These are phyloP conservation scores for Eristalinus aeneus DNA, from an alignment of 2,888 invertebrate species.

Conservation along the genomic window DNA sequence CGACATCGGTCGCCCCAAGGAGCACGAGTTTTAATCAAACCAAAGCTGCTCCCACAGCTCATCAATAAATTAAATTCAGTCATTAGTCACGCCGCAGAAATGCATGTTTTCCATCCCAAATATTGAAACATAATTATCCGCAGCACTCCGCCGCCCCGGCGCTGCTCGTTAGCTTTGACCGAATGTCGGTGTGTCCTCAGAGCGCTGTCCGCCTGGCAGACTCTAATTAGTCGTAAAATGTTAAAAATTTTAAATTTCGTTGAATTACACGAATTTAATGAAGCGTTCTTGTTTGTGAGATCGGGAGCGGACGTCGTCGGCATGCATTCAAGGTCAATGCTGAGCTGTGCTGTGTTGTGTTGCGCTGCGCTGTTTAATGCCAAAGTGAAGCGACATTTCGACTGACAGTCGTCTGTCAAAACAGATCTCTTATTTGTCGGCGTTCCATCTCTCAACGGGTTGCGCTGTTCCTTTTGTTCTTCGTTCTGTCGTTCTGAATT, in stretches of 20 bases:
- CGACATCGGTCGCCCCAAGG: not conserved
- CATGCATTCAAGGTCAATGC: slow-evolving; percentile 46
- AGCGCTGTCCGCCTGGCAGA: not conserved
- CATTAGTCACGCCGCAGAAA: slow-evolving; percentile 12
- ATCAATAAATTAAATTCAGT: slow-evolving; percentile 32
- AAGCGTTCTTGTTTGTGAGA: slow-evolving; percentile 15
- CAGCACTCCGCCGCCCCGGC: not conserved
- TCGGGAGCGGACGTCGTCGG: slow-evolving; percentile 38
- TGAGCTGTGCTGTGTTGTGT: not conserved
- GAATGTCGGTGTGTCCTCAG: slow-evolving; percentile 10
- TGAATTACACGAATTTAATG: slow-evolving; percentile 57
- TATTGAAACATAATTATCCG: slow-evolving; percentile 43
- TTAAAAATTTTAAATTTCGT: slow-evolving; percentile 23
- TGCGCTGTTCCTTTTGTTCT: not conserved
- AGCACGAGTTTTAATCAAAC: slow-evolving; percentile 16
- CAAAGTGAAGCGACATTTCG: slow-evolving; percentile 46
- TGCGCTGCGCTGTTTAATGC: slow-evolving; percentile 31
- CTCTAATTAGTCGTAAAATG: slow-evolving; percentile 57
- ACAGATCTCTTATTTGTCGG: slow-evolving; percentile 15
- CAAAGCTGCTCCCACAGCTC: slow-evolving; percentile 8
- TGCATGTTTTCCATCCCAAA: slow-evolving; percentile 20
- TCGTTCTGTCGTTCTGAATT: not conserved
- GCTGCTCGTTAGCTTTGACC: not conserved
- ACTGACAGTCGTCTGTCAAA: slow-evolving; percentile 57
- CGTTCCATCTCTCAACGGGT: slow-evolving; percentile 7